Conservation (phyloP, 2,888 invertebrate genomes). For the Volucella inflata region DNA sequence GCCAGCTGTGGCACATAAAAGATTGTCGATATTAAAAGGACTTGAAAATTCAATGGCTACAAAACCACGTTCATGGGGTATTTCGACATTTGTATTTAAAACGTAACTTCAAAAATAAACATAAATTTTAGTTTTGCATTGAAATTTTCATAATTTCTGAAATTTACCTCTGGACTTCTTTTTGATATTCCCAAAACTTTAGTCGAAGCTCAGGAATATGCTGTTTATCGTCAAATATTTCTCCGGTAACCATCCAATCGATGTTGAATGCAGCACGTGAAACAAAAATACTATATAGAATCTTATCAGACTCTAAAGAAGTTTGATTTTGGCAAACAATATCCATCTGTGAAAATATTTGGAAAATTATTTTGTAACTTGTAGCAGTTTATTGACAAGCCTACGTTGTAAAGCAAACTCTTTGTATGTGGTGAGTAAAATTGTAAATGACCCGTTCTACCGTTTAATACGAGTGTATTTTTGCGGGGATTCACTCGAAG, state of each 20-base stretch:
- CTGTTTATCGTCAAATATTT: constrained; percentile 86
- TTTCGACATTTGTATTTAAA: constrained; percentile 89
- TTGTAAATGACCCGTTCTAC: constrained; percentile 89
- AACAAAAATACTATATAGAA: constrained; percentile 88
- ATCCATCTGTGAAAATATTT: constrained; percentile 85
- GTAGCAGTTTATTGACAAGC: constrained; percentile 77
- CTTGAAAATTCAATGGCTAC: constrained; percentile 86
- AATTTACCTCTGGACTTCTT: constrained; percentile 85
- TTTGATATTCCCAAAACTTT: constrained; percentile 90
- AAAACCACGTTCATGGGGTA: constrained; percentile 88
- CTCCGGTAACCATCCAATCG: constrained; percentile 90
- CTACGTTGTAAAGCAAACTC: constrained; percentile 89
- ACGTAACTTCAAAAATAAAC: constrained; percentile 85
- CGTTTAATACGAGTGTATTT: constrained; percentile 88
- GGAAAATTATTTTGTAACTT: neutral
- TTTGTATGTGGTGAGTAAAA: constrained; percentile 88
- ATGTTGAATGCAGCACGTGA: constrained; percentile 87
- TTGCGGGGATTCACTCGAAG: constrained; percentile 86
- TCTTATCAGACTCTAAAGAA: constrained; percentile 86
- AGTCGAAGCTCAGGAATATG: constrained; percentile 87
- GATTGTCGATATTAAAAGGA: constrained; percentile 84
- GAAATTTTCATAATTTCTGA: neutral
- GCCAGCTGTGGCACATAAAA: constrained; percentile 87
- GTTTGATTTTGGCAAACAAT: constrained; percentile 89
- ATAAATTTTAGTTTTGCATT: constrained; percentile 46